Conservation (phyloP, 2,888 invertebrate genomes). For the Drosophila nigritarsus region DNA sequence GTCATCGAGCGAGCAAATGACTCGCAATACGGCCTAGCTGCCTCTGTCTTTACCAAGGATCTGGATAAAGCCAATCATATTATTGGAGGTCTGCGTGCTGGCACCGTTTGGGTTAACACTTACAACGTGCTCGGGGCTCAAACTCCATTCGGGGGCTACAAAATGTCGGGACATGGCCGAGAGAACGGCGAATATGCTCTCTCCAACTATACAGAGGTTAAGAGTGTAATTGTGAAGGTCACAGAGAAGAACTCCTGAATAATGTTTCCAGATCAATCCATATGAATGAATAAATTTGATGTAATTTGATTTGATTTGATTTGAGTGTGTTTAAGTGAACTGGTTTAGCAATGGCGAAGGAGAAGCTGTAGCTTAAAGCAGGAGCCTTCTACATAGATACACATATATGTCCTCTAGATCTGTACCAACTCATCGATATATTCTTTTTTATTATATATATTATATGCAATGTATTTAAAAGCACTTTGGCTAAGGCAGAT, state of each 20-base stretch:
- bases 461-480: conserved; percentile 1
- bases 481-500: conserved; percentile 2
- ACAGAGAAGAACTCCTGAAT: conserved; percentile 91
- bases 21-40: conserved; percentile 96
- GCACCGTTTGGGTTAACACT: conserved; percentile 96
- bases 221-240: conserved; percentile 92
- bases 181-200: conserved; percentile 98
- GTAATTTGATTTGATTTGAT: too few species aligned
- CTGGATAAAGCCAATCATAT: conserved; percentile 94
- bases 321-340: not conserved
- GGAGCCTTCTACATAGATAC: not conserved
- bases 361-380: not conserved
- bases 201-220: conserved; percentile 96
- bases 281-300: too few species aligned
- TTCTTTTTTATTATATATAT: not conserved
- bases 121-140: conserved; percentile 91
- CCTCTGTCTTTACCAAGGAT: conserved; percentile 95
- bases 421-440: not conserved
- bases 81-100: conserved; percentile 91
- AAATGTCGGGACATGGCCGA: conserved; percentile 97
- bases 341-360: not conserved
- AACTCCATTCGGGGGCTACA: conserved; percentile 98
- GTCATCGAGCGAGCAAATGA: conserved; percentile 95
- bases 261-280: not conserved
- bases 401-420: not conserved